Evolutionary conservation across 2,797 vertebrate species (phyloP).

Genomic region (Lindbergichthys nudifrons): DNA sequence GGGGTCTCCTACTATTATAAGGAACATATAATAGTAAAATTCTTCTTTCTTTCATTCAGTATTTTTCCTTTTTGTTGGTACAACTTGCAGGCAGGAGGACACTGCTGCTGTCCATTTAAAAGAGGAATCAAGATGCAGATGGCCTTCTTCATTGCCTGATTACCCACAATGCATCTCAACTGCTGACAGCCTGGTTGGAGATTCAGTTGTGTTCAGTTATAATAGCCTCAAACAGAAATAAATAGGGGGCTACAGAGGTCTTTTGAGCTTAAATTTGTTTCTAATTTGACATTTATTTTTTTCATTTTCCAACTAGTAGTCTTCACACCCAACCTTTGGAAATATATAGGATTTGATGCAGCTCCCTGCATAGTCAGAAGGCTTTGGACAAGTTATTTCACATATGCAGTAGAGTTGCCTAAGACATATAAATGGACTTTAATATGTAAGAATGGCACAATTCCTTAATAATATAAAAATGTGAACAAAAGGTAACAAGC

Average conservation of each 20-base stretch:
- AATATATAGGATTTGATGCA: background rate
- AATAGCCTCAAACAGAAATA: background rate
- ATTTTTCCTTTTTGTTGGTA: background rate
- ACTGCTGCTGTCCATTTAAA: too few relatives aligned
- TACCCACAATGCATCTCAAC: conserved; percentile 7
- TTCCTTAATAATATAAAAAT: background rate
- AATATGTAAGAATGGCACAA: background rate
- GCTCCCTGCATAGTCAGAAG: too few relatives aligned
- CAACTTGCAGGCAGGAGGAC: background rate
- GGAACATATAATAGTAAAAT: too few relatives aligned
- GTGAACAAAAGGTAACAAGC: background rate
- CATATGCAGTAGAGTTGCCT: background rate
- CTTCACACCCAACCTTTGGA: background rate
- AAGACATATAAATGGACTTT: background rate
- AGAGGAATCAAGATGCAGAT: too few relatives aligned
- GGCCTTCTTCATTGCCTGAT: too few relatives aligned
- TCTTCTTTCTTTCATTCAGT: too few relatives aligned
- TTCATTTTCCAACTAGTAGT: background rate
- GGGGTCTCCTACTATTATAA: background rate
- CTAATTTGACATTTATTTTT: too few relatives aligned
- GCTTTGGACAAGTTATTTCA: background rate
- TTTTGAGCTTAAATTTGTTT: background rate
- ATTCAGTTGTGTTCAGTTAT: background rate
- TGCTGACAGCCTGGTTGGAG: background rate
- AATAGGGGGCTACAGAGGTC: background rate